A percentile compares a stretch with the other conserved stretches of the same genome.
Evolutionary conservation across 2,797 vertebrate genomes (phyloP).

Genomic region (Acridotheres tristis): DNA sequence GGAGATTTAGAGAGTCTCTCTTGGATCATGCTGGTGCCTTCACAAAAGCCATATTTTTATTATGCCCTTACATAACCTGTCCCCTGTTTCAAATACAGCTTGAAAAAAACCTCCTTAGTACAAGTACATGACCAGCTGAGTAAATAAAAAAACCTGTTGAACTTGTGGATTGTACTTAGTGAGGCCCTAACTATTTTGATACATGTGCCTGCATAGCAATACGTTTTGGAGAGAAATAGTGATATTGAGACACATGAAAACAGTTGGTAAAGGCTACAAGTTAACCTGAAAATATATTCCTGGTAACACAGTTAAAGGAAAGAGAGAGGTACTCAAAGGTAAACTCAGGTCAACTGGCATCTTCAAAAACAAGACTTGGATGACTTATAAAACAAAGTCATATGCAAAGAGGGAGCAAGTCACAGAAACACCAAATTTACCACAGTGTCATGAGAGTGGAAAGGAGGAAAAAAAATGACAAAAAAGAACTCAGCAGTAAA

Average conservation of each 20-base stretch:
- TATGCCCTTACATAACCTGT: slow-evolving; percentile 61
- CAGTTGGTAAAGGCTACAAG: background rate
- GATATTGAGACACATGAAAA: slow-evolving; percentile 41
- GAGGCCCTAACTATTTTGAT: slow-evolving; percentile 45
- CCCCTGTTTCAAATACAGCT: slow-evolving; percentile 38
- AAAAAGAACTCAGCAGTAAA: slow-evolving; percentile 49
- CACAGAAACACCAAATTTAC: slow-evolving; percentile 25
- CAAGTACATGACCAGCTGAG: slow-evolving; percentile 65
- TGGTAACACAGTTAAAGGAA: slow-evolving; percentile 16
- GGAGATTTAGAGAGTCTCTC: slow-evolving; percentile 42
- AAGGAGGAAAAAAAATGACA: background rate
- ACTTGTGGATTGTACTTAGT: slow-evolving; percentile 29
- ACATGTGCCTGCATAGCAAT: slow-evolving; percentile 37
- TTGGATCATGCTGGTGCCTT: slow-evolving; percentile 30
- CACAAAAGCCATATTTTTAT: slow-evolving; percentile 46
- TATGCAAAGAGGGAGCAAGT: background rate
- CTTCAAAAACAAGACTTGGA: slow-evolving; percentile 4
- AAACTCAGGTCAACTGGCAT: slow-evolving; percentile 23
- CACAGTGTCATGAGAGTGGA: slow-evolving; percentile 22
- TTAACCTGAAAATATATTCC: slow-evolving; percentile 56
- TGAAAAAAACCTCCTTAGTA: background rate
- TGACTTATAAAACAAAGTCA: background rate
- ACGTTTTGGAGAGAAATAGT: slow-evolving; percentile 6
- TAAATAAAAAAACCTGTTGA: slow-evolving; percentile 63
- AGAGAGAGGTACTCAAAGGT: slow-evolving; percentile 42